Evolutionary conservation across 2,888 invertebrate species (phyloP).

Genomic region (Aricia artaxerxes): DNA sequence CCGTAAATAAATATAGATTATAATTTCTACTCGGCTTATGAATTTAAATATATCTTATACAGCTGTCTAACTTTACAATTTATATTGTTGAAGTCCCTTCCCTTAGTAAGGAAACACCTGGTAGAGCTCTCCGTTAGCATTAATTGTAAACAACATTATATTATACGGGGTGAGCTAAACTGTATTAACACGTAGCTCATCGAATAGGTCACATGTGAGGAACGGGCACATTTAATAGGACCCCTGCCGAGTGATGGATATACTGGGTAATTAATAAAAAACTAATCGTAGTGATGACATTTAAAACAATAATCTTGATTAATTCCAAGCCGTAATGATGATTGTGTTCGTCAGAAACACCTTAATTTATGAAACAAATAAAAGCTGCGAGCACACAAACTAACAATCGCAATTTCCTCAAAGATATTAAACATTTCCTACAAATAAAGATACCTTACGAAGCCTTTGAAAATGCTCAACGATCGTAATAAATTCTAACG

Average conservation of each 20-base stretch:
- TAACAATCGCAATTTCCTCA: not conserved
- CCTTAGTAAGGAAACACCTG: conserved; percentile 18
- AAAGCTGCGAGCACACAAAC: not conserved
- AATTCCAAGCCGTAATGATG: not conserved
- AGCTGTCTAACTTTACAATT: conserved; percentile 8
- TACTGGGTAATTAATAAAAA: conserved; percentile 2
- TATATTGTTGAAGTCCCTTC: not conserved
- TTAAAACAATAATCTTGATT: conserved; percentile 11
- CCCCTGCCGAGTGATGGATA: not conserved
- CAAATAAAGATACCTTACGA: not conserved
- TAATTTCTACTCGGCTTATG: not conserved
- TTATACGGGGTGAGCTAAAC: not conserved
- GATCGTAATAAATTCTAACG: conserved; percentile 10
- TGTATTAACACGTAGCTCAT: not conserved
- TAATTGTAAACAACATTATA: conserved; percentile 4
- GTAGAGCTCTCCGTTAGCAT: not conserved
- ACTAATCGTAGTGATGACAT: conserved; percentile 11
- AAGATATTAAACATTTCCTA: not conserved
- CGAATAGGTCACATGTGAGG: not conserved
- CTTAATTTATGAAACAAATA: not conserved
- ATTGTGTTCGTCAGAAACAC: not conserved
- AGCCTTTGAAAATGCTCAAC: not conserved
- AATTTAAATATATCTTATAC: conserved; percentile 3
- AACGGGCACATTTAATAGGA: not conserved
- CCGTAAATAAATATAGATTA: not conserved